Percentiles rank a stretch among this genome's conserved stretches.
Conservation (phyloP, 35 echinoderm and acorn worm genomes). For the Strongylocentrotus purpuratus region DNA sequence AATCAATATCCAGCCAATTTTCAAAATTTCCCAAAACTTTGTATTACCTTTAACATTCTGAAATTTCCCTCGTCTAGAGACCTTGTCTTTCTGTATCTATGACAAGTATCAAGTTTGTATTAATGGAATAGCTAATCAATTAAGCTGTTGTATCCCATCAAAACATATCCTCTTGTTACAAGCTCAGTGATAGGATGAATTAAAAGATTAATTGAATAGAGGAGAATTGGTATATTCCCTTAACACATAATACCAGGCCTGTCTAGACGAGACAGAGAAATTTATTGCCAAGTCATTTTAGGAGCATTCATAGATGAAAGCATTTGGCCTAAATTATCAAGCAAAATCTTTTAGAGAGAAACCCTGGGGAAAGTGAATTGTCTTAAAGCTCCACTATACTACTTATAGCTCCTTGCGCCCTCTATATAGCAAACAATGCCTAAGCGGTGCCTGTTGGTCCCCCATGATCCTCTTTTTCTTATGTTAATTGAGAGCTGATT, state of each 20-base stretch:
- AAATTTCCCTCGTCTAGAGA: neutral
- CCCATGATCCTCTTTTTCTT: too few species aligned
- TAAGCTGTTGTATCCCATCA: neutral
- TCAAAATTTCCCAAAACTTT: too few species aligned
- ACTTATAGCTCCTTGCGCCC: too few species aligned
- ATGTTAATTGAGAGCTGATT: too few species aligned
- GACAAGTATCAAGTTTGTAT: neutral
- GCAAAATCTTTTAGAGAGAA: neutral
- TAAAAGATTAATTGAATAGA: neutral
- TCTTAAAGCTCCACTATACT: too few species aligned
- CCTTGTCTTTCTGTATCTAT: neutral
- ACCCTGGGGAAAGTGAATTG: neutral
- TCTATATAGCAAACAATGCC: too few species aligned
- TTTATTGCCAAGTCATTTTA: neutral
- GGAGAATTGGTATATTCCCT: neutral
- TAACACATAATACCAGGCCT: neutral
- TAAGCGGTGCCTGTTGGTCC: too few species aligned
- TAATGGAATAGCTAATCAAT: neutral
- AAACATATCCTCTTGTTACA: neutral
- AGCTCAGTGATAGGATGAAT: neutral
- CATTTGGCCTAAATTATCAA: neutral
- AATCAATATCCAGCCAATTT: too few species aligned
- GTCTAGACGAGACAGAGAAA: neutral
- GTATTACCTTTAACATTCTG: too few species aligned
- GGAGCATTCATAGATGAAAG: neutral